A percentile compares a stretch with the other conserved stretches of the same genome.
Evolutionary conservation across 2,113 vertebrate genomes (phyloP).

Genomic region (Nannobrachium achirus): DNA sequence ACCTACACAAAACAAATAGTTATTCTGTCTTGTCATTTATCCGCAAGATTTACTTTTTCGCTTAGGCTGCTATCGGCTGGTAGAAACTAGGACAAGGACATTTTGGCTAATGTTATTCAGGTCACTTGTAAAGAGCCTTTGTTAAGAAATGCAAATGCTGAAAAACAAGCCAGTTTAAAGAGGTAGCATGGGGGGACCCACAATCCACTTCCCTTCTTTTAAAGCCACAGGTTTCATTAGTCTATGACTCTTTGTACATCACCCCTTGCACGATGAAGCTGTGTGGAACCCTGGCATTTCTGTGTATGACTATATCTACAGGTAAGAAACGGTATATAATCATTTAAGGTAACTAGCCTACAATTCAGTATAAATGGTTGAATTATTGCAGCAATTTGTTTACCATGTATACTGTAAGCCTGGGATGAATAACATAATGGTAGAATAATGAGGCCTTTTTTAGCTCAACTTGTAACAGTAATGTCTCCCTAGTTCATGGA

Average conservation of each 20-base stretch:
- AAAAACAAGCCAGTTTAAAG: not conserved
- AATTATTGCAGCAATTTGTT: not conserved
- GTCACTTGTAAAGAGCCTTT: conserved; percentile 24
- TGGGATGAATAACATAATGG: not conserved
- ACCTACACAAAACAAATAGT: too few relatives aligned
- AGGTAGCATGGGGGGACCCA: too few relatives aligned
- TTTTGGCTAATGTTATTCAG: conserved; percentile 16
- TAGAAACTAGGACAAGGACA: conserved; percentile 9
- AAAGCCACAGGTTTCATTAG: not conserved
- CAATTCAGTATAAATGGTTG: not conserved
- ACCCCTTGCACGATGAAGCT: conserved; percentile 35
- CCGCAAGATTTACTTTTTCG: not conserved
- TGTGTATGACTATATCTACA: conserved; percentile 44
- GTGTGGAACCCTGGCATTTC: conserved; percentile 25
- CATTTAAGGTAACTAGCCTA: not conserved
- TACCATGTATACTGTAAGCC: not conserved
- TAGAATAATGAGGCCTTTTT: not conserved
- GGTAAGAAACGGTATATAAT: conserved; percentile 45
- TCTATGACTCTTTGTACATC: not conserved
- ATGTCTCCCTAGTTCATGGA: conserved; percentile 48
- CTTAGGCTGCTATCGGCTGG: not conserved
- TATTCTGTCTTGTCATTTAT: too few relatives aligned
- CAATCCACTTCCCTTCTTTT: not conserved
- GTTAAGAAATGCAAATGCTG: conserved; percentile 47
- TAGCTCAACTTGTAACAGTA: not conserved